Evolutionary conservation across 2,888 invertebrate genomes (phyloP).

Genomic region (Hirtodrosophila histrioides): DNA sequence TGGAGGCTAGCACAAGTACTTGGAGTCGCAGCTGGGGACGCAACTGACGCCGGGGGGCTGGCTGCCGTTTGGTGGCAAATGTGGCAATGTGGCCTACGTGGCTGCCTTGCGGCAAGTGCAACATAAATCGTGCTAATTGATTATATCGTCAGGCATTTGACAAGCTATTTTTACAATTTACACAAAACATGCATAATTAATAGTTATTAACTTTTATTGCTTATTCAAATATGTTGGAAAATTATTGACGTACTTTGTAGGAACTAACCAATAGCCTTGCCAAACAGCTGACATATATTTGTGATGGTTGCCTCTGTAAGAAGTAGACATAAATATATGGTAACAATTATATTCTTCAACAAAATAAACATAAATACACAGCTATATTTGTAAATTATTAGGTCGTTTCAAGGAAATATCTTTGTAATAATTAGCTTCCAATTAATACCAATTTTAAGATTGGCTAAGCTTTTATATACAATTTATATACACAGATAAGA

Average conservation of each 20-base stretch:
- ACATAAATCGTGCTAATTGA: conserved; percentile 79
- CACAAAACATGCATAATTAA: conserved; percentile 77
- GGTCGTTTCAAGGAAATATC: too few species aligned
- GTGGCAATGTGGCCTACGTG: conserved; percentile 10
- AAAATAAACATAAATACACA: too few species aligned
- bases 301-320: neutral
- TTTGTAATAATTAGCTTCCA: too few species aligned
- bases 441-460: too few species aligned
- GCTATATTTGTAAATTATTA: too few species aligned
- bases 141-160: conserved; percentile 69
- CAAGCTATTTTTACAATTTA: conserved; percentile 63
- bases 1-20: conserved; percentile 56
- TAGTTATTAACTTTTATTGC: conserved; percentile 64
- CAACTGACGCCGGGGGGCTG: conserved; percentile 24
- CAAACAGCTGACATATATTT: conserved; percentile 27
- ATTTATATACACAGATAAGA: too few species aligned
- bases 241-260: conserved; percentile 20
- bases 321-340: too few species aligned
- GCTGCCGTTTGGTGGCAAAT: neutral
- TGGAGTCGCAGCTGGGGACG: conserved; percentile 23
- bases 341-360: too few species aligned
- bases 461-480: too few species aligned
- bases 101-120: conserved; percentile 60
- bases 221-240: conserved; percentile 34
- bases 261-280: conserved; percentile 31